These are phyloP conservation scores for Hymenopus coronatus DNA, from an alignment of 2,888 invertebrate species.

Conservation along the genomic window DNA sequence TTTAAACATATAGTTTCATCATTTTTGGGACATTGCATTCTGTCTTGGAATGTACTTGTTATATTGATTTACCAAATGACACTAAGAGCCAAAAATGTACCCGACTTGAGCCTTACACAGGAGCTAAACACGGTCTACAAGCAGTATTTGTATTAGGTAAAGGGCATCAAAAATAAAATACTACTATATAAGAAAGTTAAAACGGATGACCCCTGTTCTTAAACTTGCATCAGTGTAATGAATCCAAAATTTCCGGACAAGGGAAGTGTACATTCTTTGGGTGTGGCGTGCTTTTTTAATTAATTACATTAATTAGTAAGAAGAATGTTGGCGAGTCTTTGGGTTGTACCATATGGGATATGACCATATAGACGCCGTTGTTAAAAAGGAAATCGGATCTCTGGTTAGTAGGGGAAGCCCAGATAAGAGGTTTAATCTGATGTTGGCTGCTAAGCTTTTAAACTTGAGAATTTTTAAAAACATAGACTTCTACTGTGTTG, in stretches of 20 bases:
- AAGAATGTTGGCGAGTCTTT: not conserved
- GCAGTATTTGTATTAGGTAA: too few species aligned
- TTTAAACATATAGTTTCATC: too few species aligned
- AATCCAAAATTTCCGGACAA: constrained; percentile 9
- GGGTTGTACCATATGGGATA: not conserved
- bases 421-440: not conserved
- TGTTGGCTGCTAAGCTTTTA: not conserved
- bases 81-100: too few species aligned
- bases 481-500: too few species aligned
- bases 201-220: not conserved
- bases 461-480: too few species aligned
- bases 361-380: not conserved
- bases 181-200: not conserved
- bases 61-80: too few species aligned
- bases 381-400: not conserved
- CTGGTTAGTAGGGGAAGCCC: not conserved
- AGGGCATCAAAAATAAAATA: not conserved
- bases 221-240: not conserved
- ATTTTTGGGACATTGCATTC: too few species aligned
- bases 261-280: constrained; percentile 18
- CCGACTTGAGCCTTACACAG: too few species aligned
- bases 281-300: constrained; percentile 21
- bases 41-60: too few species aligned
- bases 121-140: too few species aligned
- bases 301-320: constrained; percentile 18